Conservation (phyloP, 2,797 vertebrate genomes). For the Mus minutoides region DNA sequence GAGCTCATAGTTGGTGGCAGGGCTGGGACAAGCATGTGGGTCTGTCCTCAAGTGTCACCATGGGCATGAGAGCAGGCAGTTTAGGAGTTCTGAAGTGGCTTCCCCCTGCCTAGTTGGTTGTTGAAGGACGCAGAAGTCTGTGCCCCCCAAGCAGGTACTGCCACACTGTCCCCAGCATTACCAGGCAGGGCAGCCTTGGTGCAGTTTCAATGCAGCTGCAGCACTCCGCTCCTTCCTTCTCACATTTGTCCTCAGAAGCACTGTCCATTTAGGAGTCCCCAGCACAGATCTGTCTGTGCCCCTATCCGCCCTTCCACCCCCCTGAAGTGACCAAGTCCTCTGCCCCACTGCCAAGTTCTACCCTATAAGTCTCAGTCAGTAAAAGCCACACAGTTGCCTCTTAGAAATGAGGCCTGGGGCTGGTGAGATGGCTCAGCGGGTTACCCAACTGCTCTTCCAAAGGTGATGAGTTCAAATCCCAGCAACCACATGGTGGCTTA, state of each 20-base stretch:
- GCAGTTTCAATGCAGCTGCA: not conserved
- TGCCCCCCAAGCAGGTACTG: slow-evolving; percentile 65
- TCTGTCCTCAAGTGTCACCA: slow-evolving; percentile 55
- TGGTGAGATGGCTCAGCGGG: too few species aligned
- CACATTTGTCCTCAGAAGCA: slow-evolving; percentile 70
- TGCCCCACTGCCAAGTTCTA: slow-evolving; percentile 66
- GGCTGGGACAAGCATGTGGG: not conserved
- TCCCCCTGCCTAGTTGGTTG: rapidly evolving
- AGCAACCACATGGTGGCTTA: too few species aligned
- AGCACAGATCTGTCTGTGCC: not conserved
- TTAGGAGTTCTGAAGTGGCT: slow-evolving; percentile 40
- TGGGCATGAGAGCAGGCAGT: slow-evolving; percentile 60
- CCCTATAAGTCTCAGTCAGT: not conserved
- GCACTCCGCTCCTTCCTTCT: not conserved
- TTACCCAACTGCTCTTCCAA: too few species aligned
- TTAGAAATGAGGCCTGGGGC: slow-evolving; percentile 68
- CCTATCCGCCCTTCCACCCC: not conserved
- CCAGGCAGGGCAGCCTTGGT: slow-evolving; percentile 27
- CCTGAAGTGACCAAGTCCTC: slow-evolving; percentile 52
- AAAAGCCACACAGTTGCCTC: slow-evolving; percentile 64
- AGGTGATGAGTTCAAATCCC: too few species aligned
- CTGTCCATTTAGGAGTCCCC: not conserved
- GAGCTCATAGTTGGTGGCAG: slow-evolving; percentile 71
- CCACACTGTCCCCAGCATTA: not conserved
- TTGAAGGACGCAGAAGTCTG: not conserved